Base-by-base conservation (phyloP, 2,113 vertebrate genomes). In the Hirundichthys speculiger region DNA sequence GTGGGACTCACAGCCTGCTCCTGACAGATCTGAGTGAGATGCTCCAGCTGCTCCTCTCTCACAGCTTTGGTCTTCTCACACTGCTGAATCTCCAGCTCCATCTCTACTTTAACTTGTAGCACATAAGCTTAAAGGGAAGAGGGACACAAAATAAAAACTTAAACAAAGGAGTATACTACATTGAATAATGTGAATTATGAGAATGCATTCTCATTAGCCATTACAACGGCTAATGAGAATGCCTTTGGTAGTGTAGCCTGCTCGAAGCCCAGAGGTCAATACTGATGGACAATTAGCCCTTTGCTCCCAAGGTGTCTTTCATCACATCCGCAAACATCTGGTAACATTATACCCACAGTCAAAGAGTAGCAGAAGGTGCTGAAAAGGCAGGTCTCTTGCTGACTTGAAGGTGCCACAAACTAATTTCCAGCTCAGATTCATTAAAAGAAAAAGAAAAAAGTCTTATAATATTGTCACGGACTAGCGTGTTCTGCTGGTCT, bases 21-120 rank as follows among this genome's bases (percentile, higher is more conserved):
- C 90, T 99, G 98, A 87, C 98, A 99, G 92, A 99, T 98, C 90
- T 99, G 98, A 3, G 97, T 98, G 88, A 99, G 93, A 63, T 95
- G 94, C 89, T 99, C 97, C 87, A 99, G 93, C 91, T 99, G 97
- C 73, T 99, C 98, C 7, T 99, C 97, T 64, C 96, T 94, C 85
- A 98, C 92, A 24, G 94, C 94, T 88, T 98, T 98, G 80, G 95
- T 93, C 86, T 98, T 99, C 91, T 99, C 98, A 15, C 96, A 99
- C 43, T 99, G 96, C 86, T 98, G 96, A 79, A 98, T 94, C 85
- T 96, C 95, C 94, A 98, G 83, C 83, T 98, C 97, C 96, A 98
- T 95, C 89, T 99, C 97, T 83, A 97, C 92, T 91, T 98, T 99
- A 48, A 99, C 94, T 19, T 98, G 96, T 64, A 98, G 90, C 57